phyloP scores from a whole-genome alignment of 2,113 vertebrate species.

The Aegypius monachus region DNA sequence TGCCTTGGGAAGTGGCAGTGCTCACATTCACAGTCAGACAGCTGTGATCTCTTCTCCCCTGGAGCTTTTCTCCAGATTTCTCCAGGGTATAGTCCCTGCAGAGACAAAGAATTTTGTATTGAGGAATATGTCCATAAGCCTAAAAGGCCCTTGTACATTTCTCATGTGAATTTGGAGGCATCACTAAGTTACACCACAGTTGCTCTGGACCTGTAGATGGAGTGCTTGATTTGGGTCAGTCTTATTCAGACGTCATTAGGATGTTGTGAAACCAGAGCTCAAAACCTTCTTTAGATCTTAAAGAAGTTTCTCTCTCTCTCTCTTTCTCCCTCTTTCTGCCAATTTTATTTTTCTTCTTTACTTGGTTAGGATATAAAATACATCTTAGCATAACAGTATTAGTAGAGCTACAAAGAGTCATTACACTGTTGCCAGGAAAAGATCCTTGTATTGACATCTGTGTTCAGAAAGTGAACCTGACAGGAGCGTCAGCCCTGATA shows the following conservation, averaged over 20 bases:
- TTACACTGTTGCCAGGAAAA: accelerated
- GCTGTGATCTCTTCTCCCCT: background rate
- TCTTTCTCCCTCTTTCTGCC: background rate
- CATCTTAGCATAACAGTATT: background rate
- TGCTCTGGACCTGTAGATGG: background rate
- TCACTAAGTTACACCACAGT: background rate
- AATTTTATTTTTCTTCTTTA: background rate
- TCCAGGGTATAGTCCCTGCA: background rate
- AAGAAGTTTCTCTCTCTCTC: background rate
- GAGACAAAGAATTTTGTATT: background rate
- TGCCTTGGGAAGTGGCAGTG: background rate
- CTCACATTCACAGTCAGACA: background rate
- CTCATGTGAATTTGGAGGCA: background rate
- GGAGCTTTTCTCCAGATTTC: background rate
- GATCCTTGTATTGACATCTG: background rate
- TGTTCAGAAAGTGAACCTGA: background rate
- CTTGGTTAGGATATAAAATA: background rate
- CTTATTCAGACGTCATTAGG: background rate
- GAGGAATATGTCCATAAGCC: background rate
- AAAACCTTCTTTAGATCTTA: background rate
- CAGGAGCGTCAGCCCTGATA: background rate
- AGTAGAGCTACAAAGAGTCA: background rate
- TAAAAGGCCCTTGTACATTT: background rate
- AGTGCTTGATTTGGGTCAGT: background rate
- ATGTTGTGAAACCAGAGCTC: background rate